These are phyloP conservation scores for Girardia tigrina DNA, from an alignment of 2,888 invertebrate genomes.

Conservation along the genomic window DNA sequence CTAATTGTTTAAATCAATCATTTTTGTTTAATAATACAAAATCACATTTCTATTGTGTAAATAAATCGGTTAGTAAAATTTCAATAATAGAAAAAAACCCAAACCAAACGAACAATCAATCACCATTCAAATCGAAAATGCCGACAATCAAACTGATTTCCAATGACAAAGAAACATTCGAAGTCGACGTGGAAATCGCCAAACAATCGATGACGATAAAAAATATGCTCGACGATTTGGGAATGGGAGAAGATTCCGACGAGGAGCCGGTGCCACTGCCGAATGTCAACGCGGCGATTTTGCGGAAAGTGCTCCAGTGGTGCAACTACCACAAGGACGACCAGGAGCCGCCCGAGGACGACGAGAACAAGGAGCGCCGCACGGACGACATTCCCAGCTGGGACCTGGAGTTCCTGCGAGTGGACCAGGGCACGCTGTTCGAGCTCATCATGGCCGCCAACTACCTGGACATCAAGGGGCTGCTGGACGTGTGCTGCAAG, in stretches of 20 bases:
- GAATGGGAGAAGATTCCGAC: constrained; percentile 58
- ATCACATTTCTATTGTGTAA: no score
- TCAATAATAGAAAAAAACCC: no score
- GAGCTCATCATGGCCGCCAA: constrained; percentile 91
- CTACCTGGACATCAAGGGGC: constrained; percentile 73
- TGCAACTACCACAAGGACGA: constrained; percentile 61
- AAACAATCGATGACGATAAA: constrained; percentile 94
- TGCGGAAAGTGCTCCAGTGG: constrained; percentile 62
- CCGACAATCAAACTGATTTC: constrained; percentile 83
- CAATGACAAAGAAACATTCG: constrained; percentile 83
- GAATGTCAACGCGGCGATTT: constrained; percentile 87
- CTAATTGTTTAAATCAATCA: no score
- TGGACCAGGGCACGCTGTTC: constrained; percentile 81
- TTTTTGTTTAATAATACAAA: no score
- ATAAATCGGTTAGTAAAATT: no score
- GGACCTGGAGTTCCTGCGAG: constrained; percentile 81
- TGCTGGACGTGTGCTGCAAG: constrained; percentile 92
- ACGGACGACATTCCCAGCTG: constrained; percentile 96
- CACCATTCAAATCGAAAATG: no score
- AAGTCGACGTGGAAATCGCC: constrained; percentile 87
- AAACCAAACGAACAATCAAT: no score
- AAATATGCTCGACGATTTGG: constrained; percentile 74
- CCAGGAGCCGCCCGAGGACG: constrained; percentile 67
- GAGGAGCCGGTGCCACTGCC: constrained; percentile 79
- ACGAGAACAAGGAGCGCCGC: constrained; percentile 92